Conservation (phyloP, 2,797 vertebrate species). For the Arnoldichthys spilopterus region DNA sequence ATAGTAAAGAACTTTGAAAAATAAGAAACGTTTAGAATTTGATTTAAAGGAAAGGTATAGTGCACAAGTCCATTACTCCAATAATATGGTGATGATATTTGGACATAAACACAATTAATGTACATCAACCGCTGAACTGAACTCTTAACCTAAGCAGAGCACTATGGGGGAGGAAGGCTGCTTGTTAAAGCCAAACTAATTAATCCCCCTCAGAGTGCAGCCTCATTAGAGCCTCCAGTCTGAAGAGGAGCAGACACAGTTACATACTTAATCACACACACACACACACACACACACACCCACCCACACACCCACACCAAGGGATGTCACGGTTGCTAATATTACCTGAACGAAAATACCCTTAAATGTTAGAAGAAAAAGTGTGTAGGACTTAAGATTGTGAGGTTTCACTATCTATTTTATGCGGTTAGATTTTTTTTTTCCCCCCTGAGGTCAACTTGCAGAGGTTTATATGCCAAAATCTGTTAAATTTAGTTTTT, state of each 20-base stretch:
- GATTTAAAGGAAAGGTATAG: neutral
- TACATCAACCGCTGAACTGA: neutral
- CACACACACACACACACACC: neutral
- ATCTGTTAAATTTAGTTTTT: neutral
- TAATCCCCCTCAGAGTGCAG: slow-evolving; percentile 8
- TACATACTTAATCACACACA: neutral
- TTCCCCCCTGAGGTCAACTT: too few relatives aligned
- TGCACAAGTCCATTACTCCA: slow-evolving; percentile 40
- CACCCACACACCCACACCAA: neutral
- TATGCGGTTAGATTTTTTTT: too few relatives aligned
- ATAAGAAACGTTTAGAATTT: neutral
- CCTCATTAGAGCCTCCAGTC: neutral
- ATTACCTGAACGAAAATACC: neutral
- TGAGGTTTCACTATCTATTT: too few relatives aligned
- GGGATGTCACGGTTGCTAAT: too few relatives aligned
- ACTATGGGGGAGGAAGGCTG: neutral
- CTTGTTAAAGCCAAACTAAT: slow-evolving; percentile 13
- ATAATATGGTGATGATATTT: slow-evolving; percentile 7
- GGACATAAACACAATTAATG: neutral
- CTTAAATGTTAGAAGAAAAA: neutral
- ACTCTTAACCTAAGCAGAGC: neutral
- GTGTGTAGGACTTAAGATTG: neutral
- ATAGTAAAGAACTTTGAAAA: too few relatives aligned
- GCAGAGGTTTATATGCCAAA: neutral
- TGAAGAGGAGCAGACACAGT: neutral